Evolutionary conservation across 2,888 invertebrate species (phyloP).

Genomic region (Unio delphinus): DNA sequence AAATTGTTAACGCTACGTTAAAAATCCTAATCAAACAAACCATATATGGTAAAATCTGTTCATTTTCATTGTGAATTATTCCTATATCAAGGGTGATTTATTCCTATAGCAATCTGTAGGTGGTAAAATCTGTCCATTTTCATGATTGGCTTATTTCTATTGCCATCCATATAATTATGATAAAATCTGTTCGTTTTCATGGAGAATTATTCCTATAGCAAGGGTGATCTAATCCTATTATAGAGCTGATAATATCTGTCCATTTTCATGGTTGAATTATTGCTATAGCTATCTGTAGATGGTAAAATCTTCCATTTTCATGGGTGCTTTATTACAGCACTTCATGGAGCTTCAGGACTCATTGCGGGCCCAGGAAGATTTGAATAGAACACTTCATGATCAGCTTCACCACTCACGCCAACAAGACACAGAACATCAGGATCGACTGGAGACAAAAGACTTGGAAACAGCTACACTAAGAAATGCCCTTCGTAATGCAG

Average conservation of each 20-base stretch:
- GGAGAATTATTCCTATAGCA: no score
- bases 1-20: no score
- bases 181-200: no score
- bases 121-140: no score
- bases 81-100: not conserved
- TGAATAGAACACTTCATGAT: constrained; percentile 58
- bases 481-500: constrained; percentile 51
- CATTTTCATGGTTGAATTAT: no score
- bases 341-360: constrained; percentile 56
- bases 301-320: not conserved
- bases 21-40: no score
- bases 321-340: constrained; percentile 31
- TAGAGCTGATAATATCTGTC: no score
- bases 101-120: not conserved
- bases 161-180: no score
- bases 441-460: constrained; percentile 52
- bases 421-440: constrained; percentile 53
- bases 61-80: not conserved
- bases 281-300: no score
- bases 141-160: no score
- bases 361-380: constrained; percentile 48
- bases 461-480: constrained; percentile 50
- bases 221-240: no score
- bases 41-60: no score
- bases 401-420: constrained; percentile 55